These are phyloP conservation scores for Synanthedon tipuliformis DNA, from an alignment of 2,888 invertebrate species.

Conservation along the genomic window DNA sequence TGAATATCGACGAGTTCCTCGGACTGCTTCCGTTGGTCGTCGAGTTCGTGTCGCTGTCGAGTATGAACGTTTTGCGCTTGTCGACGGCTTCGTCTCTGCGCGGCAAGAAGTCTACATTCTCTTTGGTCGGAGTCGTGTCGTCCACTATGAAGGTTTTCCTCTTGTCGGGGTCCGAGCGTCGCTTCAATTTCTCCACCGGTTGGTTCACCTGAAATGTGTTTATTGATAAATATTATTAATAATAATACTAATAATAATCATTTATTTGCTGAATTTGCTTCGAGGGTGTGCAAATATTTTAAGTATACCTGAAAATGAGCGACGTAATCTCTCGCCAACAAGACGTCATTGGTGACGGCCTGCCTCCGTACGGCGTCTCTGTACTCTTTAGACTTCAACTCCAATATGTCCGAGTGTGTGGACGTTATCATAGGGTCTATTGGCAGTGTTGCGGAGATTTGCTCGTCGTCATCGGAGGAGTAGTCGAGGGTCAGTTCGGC, in stretches of 20 bases:
- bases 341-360: constrained; percentile 39
- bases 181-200: constrained; percentile 33
- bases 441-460: constrained; percentile 29
- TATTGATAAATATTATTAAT: not conserved
- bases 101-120: constrained; percentile 43
- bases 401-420: constrained; percentile 52
- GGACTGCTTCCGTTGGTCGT: constrained; percentile 63
- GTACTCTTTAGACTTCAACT: constrained; percentile 32
- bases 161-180: constrained; percentile 37
- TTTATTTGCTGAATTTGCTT: too few species aligned
- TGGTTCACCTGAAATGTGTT: constrained; percentile 49
- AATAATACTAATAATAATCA: too few species aligned
- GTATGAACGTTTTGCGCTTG: constrained; percentile 56
- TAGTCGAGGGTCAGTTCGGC: constrained; percentile 48
- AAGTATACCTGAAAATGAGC: constrained; percentile 53
- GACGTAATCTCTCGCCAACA: constrained; percentile 41
- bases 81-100: constrained; percentile 35
- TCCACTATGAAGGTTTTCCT: constrained; percentile 54
- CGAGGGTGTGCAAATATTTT: too few species aligned
- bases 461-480: constrained; percentile 53
- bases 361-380: constrained; percentile 26
- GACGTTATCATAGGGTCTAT: constrained; percentile 54
- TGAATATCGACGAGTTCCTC: constrained; percentile 57
- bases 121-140: constrained; percentile 51
- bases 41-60: constrained; percentile 60